Conservation (phyloP, 2,113 vertebrate genomes). For the Todiramphus chloris region DNA sequence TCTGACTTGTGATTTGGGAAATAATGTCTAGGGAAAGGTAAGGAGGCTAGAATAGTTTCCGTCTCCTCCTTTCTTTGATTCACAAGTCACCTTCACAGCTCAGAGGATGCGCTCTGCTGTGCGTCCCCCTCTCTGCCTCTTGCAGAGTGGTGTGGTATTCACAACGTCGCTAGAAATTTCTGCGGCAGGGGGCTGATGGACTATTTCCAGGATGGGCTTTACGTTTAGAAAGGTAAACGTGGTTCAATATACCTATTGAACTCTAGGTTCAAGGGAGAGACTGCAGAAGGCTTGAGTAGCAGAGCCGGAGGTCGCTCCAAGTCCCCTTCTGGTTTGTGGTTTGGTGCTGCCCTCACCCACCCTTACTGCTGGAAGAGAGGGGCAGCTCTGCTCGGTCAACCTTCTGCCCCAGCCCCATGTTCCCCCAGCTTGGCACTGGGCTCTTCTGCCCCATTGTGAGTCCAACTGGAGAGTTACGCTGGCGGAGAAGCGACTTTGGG, state of each 20-base stretch:
- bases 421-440: accelerated
- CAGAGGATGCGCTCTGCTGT: background rate
- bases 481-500: background rate
- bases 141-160: background rate
- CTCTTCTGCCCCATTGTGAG: background rate
- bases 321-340: background rate
- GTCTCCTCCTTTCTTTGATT: background rate
- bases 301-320: background rate
- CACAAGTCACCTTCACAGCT: background rate
- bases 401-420: accelerated
- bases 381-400: accelerated
- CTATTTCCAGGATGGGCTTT: background rate
- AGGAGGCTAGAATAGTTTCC: background rate
- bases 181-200: background rate
- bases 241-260: background rate
- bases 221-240: background rate
- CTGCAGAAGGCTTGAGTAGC: background rate
- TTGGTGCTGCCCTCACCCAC: background rate
- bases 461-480: background rate
- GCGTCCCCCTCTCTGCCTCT: background rate
- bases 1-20: background rate
- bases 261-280: background rate
- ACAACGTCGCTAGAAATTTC: accelerated
- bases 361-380: background rate
- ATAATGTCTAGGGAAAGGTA: background rate